Base-by-base conservation (phyloP, 1,140 invertebrate genomes). In the Aphis gossypii region DNA sequence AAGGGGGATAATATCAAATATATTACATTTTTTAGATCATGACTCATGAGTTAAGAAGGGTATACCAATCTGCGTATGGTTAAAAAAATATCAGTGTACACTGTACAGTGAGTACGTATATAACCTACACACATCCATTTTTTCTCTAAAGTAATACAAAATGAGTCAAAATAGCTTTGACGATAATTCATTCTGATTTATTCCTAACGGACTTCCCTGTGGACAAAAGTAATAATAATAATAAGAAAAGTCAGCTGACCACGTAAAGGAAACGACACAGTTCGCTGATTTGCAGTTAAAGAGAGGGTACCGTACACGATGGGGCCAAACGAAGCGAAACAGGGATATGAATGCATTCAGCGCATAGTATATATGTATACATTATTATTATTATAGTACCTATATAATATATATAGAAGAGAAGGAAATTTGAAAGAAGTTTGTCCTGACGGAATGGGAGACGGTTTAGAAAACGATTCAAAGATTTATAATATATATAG, bases 171-270 rank as follows among this genome's bases (percentile, higher is more conserved):
- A 8, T 68, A 38, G 44, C n/a, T 92, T 92, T 46, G 60, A 76
- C 41, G 25, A 82, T 76, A 92, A 92, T 46, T 82, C 76, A 92
- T 82, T 76, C 35, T 92, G 44, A 82, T 92, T 92, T 92, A 92
- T 48, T 46, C 44, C 25, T 38, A 41, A 41, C 35, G 88, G 21
- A 89, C 56, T 89, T 89, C 9, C 1, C 88, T 30, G 68, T 35
- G 60, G 90, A 91, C 90, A 76, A 76, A 91, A 91, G 90, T 48
- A 82, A 90, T 76, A 76, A 76, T 76, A 91, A 35, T 76, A 76
- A 76, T 11, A 91, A 35, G 90, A 91, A 91, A 76, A 91, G 90
- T 91, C 90, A 91, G 56, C 30, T 91, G 90, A 91, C 90, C 90
- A 91, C 38, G 90, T 91, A 91, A 91, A 91, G 60, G 56, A 68